Conservation (phyloP, 2,888 invertebrate species). For the Chrysopilus asiliformis region DNA sequence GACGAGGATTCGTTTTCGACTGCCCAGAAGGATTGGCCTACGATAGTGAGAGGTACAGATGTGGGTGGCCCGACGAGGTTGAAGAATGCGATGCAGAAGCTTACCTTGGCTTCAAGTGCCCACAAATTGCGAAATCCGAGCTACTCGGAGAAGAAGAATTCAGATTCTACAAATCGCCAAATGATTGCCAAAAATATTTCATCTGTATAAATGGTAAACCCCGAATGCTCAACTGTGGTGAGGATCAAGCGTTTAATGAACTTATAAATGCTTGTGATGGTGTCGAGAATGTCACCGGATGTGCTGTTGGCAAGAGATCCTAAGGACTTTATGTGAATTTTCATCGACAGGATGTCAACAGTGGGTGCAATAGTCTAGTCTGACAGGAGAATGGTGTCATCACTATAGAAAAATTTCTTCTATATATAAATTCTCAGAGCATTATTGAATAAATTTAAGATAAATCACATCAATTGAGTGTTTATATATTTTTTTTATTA, state of each 20-base stretch:
- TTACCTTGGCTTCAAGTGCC: constrained; percentile 62
- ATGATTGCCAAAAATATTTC: constrained; percentile 68
- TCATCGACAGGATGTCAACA: too few relatives aligned
- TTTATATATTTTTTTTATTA: too few relatives aligned
- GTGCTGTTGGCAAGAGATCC: too few relatives aligned
- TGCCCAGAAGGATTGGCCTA: constrained; percentile 79
- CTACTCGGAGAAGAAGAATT: constrained; percentile 28
- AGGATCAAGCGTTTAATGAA: constrained; percentile 58
- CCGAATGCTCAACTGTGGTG: constrained; percentile 61
- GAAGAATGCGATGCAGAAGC: constrained; percentile 67
- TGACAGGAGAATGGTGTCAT: too few relatives aligned
- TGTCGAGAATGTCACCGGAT: background rate
- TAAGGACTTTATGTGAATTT: too few relatives aligned
- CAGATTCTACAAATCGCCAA: constrained; percentile 38
- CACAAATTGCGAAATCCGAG: constrained; percentile 37
- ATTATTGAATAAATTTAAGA: too few relatives aligned
- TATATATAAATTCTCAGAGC: too few relatives aligned
- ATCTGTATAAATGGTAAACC: constrained; percentile 63
- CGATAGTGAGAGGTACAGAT: constrained; percentile 56
- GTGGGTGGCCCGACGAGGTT: constrained; percentile 81
- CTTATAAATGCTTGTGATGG: background rate
- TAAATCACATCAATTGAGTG: too few relatives aligned
- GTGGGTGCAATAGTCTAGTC: too few relatives aligned
- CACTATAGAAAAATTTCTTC: too few relatives aligned
- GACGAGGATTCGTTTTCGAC: constrained; percentile 53